A percentile compares a stretch with the other conserved stretches of the same genome.
phyloP scores from a whole-genome alignment of 2,113 vertebrate species.

The Sapajus apella region DNA sequence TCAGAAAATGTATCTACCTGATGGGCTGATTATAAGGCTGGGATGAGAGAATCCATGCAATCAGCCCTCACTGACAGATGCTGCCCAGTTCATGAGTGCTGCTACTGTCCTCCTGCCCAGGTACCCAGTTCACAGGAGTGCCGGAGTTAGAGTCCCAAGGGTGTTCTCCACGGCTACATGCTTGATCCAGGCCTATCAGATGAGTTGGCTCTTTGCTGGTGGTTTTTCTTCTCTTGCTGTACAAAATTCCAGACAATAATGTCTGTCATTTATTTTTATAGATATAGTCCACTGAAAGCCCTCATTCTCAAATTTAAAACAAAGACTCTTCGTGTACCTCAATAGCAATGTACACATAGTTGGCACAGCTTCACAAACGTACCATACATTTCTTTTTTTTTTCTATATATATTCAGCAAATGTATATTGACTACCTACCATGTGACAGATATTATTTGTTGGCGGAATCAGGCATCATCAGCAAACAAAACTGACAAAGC shows the following conservation, averaged over 20 bases:
- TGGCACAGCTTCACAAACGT: background rate
- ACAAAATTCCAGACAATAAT: background rate
- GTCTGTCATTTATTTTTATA: background rate
- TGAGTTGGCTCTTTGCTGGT: background rate
- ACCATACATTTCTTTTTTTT: background rate
- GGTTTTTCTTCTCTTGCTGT: background rate
- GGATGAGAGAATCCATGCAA: background rate
- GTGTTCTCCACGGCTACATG: accelerated
- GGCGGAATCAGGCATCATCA: background rate
- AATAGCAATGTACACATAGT: background rate
- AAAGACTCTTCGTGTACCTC: background rate
- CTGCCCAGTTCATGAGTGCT: background rate
- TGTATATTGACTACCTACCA: background rate
- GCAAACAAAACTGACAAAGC: background rate
- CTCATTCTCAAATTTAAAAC: background rate
- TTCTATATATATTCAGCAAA: background rate
- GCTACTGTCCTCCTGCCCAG: background rate
- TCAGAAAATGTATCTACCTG: background rate
- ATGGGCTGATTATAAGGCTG: background rate
- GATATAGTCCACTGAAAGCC: background rate
- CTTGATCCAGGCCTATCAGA: background rate
- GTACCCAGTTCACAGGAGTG: background rate
- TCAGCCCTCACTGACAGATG: background rate
- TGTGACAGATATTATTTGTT: background rate
- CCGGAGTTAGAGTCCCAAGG: background rate